These are phyloP conservation scores for Phataginus tricuspis DNA, from an alignment of 2,797 vertebrate species.

Conservation along the genomic window DNA sequence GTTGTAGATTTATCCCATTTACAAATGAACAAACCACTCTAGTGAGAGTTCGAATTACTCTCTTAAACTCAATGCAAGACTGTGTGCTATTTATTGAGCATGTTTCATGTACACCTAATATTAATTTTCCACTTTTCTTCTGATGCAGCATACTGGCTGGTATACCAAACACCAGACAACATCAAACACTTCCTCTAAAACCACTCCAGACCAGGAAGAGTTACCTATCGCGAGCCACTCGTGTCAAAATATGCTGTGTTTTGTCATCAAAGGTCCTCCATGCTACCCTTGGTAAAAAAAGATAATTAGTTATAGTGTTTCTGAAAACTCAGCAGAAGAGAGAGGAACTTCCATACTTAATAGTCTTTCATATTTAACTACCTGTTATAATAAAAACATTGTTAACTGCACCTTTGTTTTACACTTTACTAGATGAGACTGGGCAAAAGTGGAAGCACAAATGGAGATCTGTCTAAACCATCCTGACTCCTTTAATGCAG, in stretches of 20 bases:
- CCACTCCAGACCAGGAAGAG: background rate
- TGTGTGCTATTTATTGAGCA: background rate
- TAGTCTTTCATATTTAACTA: background rate
- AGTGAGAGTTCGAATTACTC: background rate
- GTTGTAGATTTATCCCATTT: background rate
- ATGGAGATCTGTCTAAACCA: background rate
- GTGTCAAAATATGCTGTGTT: background rate
- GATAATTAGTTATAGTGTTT: background rate
- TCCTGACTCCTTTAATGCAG: background rate
- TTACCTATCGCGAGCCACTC: background rate
- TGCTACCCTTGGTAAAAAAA: background rate
- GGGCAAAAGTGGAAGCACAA: background rate
- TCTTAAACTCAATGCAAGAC: background rate
- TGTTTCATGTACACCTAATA: background rate
- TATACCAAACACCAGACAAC: background rate
- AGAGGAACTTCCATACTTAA: background rate
- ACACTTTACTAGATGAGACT: background rate
- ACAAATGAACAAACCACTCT: background rate
- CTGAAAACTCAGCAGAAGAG: background rate
- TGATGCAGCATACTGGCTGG: background rate
- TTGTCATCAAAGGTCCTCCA: background rate
- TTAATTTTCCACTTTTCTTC: background rate
- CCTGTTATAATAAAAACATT: background rate
- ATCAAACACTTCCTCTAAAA: background rate
- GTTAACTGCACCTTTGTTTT: background rate